Conservation (phyloP, 2,888 invertebrate species). For the Tinea semifulvella region DNA sequence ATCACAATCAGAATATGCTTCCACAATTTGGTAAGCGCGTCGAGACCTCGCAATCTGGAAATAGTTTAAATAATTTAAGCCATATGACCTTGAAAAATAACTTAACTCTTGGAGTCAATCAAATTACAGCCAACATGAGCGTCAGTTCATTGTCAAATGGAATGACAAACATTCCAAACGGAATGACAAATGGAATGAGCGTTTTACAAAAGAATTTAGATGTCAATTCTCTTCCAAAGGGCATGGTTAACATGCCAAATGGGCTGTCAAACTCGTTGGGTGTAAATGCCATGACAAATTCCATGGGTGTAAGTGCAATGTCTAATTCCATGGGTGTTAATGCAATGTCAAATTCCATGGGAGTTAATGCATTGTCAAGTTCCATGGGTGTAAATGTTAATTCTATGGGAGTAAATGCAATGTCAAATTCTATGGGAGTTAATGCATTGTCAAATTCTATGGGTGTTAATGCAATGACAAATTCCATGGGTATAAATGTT, state of each 20-base stretch:
- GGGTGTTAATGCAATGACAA: constrained; percentile 20
- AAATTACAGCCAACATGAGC: neutral
- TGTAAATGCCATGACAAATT: constrained; percentile 21
- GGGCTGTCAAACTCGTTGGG: constrained; percentile 20
- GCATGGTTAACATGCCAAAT: no score
- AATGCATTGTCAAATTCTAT: constrained; percentile 21
- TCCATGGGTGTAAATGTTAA: constrained; percentile 19
- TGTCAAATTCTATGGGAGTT: constrained; percentile 20
- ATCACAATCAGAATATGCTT: constrained; percentile 56
- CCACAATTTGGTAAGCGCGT: constrained; percentile 61
- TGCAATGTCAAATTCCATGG: constrained; percentile 21
- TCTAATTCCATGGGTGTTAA: constrained; percentile 20
- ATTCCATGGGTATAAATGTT: constrained; percentile 19
- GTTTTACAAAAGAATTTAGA: no score
- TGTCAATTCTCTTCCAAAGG: no score
- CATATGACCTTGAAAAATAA: constrained; percentile 1
- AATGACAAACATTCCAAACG: constrained; percentile 13
- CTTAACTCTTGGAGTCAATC: neutral
- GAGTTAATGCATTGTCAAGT: constrained; percentile 19
- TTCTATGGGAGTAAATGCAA: constrained; percentile 20
- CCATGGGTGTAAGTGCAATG: constrained; percentile 20
- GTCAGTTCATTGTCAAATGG: constrained; percentile 13
- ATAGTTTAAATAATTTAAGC: constrained; percentile 18
- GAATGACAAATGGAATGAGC: constrained; percentile 13
- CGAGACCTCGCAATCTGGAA: constrained; percentile 25